These are phyloP conservation scores for Tadarida brasiliensis DNA, from an alignment of 2,797 vertebrate species.

Conservation along the genomic window DNA sequence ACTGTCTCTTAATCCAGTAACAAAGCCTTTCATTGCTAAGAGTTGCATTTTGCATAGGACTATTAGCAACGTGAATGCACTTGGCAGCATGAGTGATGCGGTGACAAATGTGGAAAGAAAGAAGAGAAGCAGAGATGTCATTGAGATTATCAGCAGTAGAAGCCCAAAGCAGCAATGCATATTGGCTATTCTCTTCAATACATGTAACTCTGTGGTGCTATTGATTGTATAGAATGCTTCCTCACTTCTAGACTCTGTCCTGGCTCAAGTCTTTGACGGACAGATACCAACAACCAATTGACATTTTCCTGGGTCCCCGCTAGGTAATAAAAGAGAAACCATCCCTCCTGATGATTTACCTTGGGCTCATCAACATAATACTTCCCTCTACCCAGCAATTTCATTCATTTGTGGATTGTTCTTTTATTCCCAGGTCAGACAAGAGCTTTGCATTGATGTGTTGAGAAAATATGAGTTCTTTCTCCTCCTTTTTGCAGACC, in stretches of 20 bases:
- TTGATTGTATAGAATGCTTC: not conserved
- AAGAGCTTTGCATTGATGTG: not conserved
- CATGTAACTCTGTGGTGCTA: not conserved
- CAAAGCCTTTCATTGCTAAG: not conserved
- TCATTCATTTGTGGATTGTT: not conserved
- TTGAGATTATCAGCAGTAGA: not conserved
- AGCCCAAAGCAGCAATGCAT: not conserved
- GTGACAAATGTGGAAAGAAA: not conserved
- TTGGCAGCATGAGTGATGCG: not conserved
- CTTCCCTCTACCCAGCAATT: not conserved
- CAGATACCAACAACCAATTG: not conserved
- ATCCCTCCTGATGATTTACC: not conserved
- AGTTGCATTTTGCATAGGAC: not conserved
- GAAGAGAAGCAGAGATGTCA: not conserved
- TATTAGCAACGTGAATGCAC: not conserved
- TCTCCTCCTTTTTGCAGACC: not conserved
- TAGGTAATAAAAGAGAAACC: not conserved
- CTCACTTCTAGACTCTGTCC: not conserved
- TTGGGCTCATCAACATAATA: not conserved
- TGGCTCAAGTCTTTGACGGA: not conserved
- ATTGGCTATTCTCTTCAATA: not conserved
- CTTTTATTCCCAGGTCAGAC: not conserved
- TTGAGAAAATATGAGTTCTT: not conserved
- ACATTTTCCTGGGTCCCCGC: not conserved
- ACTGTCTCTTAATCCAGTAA: not conserved